These are phyloP conservation scores for Scaptomyza montana DNA, from an alignment of 1,140 invertebrate species.

Conservation along the genomic window DNA sequence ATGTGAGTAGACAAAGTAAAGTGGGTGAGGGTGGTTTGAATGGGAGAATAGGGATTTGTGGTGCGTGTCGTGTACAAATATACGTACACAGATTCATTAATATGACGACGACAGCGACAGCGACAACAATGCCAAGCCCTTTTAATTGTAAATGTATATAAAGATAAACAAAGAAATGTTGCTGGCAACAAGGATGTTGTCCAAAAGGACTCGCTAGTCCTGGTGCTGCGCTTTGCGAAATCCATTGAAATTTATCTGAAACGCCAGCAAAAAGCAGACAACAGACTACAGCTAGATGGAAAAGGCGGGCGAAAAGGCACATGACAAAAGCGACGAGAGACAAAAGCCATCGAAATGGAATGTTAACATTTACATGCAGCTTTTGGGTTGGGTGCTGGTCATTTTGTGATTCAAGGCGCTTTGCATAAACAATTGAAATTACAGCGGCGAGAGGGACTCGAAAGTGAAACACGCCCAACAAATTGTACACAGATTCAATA, in stretches of 20 bases:
- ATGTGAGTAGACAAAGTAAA: constrained; percentile 2
- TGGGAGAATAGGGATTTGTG: constrained; percentile 5
- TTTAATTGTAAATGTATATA: constrained; percentile 78
- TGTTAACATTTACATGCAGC: constrained; percentile 3
- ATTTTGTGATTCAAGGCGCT: constrained; percentile 73
- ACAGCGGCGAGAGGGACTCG: constrained; percentile 9
- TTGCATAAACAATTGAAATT: constrained; percentile 81
- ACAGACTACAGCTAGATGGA: not conserved
- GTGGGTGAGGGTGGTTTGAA: not conserved
- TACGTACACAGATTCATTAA: constrained; percentile 68
- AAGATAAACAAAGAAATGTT: constrained; percentile 81
- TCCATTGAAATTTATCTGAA: constrained; percentile 78
- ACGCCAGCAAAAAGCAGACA: constrained; percentile 18
- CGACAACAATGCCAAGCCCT: constrained; percentile 71
- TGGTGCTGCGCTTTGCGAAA: constrained; percentile 39
- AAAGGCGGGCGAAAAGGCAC: not conserved
- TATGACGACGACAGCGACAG: constrained; percentile 57
- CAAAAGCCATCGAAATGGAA: constrained; percentile 61
- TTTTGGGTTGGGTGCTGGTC: constrained; percentile 41
- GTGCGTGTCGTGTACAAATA: constrained; percentile 16
- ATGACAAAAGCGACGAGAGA: constrained; percentile 48
- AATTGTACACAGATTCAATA: constrained; percentile 82
- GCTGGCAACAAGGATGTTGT: constrained; percentile 31
- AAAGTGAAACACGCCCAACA: constrained; percentile 45
- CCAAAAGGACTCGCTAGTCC: not conserved